Evolutionary conservation across 1,140 invertebrate genomes (phyloP).

Genomic region (Drosophila orosa): DNA sequence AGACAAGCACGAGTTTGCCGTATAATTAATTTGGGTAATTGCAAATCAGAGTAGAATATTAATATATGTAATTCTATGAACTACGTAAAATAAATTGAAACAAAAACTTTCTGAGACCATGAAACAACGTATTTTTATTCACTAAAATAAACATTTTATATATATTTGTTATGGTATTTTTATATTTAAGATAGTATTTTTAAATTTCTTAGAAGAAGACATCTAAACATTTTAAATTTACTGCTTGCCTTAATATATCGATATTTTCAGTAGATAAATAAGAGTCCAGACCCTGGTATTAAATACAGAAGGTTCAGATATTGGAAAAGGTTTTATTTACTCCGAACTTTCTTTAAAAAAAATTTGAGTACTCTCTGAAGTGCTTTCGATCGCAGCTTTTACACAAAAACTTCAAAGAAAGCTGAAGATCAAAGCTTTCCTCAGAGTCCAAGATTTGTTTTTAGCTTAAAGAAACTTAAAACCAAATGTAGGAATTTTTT

Average conservation of each 20-base stretch:
- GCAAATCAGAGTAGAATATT: no score
- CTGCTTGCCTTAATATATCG: background rate
- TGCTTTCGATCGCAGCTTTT: background rate
- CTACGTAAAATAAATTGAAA: background rate
- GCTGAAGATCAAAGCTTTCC: background rate
- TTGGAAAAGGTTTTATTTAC: slow-evolving; percentile 4
- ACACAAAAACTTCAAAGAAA: slow-evolving; percentile 7
- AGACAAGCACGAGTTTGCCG: background rate
- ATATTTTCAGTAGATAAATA: background rate
- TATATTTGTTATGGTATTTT: background rate
- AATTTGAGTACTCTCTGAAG: slow-evolving; percentile 23
- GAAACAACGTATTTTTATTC: background rate
- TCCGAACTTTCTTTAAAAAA: background rate
- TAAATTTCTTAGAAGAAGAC: no score
- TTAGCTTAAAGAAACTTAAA: background rate
- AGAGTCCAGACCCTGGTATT: background rate
- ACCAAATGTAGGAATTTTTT: background rate
- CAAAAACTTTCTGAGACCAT: no score
- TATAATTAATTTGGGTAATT: background rate
- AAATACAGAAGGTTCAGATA: background rate
- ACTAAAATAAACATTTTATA: background rate
- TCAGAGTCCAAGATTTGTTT: background rate
- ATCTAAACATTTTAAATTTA: background rate
- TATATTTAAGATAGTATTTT: no score
- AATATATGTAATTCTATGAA: background rate